phyloP scores from a whole-genome alignment of 2,888 invertebrate species.

The Tachina lurida region DNA sequence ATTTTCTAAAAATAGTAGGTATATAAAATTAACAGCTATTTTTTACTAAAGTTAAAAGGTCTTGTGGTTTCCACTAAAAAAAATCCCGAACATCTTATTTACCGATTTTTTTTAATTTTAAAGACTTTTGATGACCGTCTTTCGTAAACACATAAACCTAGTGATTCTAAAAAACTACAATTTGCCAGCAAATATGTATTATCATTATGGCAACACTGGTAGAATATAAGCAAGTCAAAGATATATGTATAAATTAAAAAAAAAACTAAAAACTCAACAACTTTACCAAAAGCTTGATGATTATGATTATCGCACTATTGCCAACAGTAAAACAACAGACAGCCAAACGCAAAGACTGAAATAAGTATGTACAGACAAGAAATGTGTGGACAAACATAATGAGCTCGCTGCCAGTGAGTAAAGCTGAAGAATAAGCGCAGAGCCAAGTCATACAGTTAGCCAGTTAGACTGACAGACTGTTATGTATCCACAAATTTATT shows the following conservation, averaged over 20 bases:
- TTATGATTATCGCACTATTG: constrained; percentile 70
- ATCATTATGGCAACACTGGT: background rate
- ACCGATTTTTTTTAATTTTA: too few species aligned
- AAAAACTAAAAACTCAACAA: constrained; percentile 34
- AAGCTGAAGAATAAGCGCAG: constrained; percentile 42
- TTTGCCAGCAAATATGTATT: too few species aligned
- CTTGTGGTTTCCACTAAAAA: too few species aligned
- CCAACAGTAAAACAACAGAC: constrained; percentile 46
- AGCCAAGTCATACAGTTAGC: constrained; percentile 29
- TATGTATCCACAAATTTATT: constrained; percentile 30
- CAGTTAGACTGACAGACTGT: constrained; percentile 21
- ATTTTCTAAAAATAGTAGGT: too few species aligned
- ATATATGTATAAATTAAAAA: constrained; percentile 15
- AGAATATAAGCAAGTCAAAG: background rate
- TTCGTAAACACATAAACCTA: too few species aligned
- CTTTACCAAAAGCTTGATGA: constrained; percentile 59
- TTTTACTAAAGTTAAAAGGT: too few species aligned
- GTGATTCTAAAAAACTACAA: too few species aligned
- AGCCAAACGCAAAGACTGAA: constrained; percentile 6
- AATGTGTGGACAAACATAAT: constrained; percentile 30
- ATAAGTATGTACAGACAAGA: background rate
- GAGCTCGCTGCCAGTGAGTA: constrained; percentile 15
- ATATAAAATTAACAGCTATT: too few species aligned
- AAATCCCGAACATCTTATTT: too few species aligned
- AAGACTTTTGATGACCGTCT: too few species aligned